Evolutionary conservation across 2,113 vertebrate species (phyloP), one percentile per base, ranked within the genome.

Genomic region (Zapornia atra): DNA sequence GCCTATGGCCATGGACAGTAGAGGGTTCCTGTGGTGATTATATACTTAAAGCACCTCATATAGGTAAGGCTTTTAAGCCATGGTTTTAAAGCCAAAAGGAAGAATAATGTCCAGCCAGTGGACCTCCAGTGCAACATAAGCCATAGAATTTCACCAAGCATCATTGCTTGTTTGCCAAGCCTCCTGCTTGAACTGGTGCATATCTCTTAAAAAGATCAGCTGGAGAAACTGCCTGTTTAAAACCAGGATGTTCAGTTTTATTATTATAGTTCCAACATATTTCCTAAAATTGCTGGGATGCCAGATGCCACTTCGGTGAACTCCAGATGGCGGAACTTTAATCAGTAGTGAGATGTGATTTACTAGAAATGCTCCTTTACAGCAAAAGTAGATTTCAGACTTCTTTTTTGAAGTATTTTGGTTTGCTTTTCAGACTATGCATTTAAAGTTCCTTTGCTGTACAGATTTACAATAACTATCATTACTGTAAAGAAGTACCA

Each of bases 271-370:
- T 94, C 33, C 60, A 83, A 38, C 60, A 40, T 88, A 93, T 95
- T 95, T 97, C 79, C 95, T 96, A 96, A 93, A 94, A 90, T 77
- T 82, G 71, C 86, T 88, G 68, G 59, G 81, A 88, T 83, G 86
- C 94, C 93, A 94, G 88, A 93, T 95, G 94, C 79, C 68, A 75
- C 56, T 97, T 90, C 0, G 4, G 92, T 70, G 75, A 95, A 90
- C 79, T 96, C 94, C 95, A 97, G 95, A 93, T 96, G 95, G 94
- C 1, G 1, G 63, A 96, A 97, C 82, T 93, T 91, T 93, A 92
- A 97, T 95, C 85, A 90, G 87, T 48, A 94, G 59, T 90, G 79
- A 95, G 85, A 92, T 70, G 79, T 95, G 75, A 91, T 95, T 95
- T 96, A 83, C 59, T 88, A 81, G 75, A 92, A 86, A 80, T 83